A percentile compares a stretch with the other conserved stretches of the same genome.
Conservation (phyloP, 2,113 vertebrate genomes). For the Cheilinus undulatus region DNA sequence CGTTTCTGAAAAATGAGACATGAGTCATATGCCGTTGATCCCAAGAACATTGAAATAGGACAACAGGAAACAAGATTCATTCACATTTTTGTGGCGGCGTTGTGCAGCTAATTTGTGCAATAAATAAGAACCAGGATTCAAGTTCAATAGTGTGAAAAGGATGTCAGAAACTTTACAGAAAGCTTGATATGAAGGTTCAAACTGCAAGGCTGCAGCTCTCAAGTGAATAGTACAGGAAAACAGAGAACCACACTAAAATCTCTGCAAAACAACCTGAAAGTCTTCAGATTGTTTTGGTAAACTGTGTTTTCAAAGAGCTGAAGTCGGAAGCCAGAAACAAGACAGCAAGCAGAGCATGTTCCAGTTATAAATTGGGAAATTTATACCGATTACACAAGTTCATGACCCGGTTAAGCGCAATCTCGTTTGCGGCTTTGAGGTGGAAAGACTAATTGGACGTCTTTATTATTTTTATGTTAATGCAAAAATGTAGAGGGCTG, state of each 20-base stretch:
- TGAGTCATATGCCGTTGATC: not conserved
- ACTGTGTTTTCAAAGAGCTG: slow-evolving; percentile 42
- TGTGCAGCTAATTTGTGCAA: slow-evolving; percentile 6
- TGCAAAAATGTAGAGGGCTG: slow-evolving; percentile 50
- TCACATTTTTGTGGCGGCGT: not conserved
- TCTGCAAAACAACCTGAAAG: not conserved
- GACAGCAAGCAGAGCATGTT: slow-evolving; percentile 30
- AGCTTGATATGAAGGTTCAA: not conserved
- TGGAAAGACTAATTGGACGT: slow-evolving; percentile 71
- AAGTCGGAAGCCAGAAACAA: slow-evolving; percentile 29
- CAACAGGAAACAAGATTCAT: not conserved
- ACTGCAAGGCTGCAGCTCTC: slow-evolving; percentile 13
- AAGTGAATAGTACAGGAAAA: slow-evolving; percentile 28
- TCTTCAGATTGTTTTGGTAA: not conserved
- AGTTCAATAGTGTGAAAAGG: not conserved
- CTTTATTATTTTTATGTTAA: slow-evolving; percentile 70
- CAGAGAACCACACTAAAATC: not conserved
- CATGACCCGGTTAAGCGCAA: slow-evolving; percentile 63
- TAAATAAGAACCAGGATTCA: not conserved
- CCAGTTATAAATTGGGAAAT: slow-evolving; percentile 51
- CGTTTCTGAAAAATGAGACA: slow-evolving; percentile 3
- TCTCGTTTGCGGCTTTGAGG: slow-evolving; percentile 52
- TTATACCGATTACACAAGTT: slow-evolving; percentile 57
- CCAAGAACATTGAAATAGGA: slow-evolving; percentile 1
- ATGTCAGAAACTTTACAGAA: not conserved